These are phyloP conservation scores for Bellardia pandia DNA, from an alignment of 2,888 invertebrate species.

Conservation along the genomic window DNA sequence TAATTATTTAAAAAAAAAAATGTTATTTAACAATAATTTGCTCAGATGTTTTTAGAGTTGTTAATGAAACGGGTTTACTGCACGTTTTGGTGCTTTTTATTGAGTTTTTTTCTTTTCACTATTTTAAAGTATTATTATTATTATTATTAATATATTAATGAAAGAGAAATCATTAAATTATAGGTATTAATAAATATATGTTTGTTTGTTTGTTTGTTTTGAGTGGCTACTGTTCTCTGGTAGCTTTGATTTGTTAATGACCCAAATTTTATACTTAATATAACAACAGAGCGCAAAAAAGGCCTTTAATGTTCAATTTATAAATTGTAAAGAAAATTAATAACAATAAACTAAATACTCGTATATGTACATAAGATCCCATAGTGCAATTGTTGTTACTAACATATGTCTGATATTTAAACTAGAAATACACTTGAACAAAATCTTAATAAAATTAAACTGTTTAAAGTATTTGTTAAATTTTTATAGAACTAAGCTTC, in stretches of 20 bases:
- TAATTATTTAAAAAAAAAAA: not conserved
- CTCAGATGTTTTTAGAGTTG: not conserved
- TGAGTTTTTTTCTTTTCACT: not conserved
- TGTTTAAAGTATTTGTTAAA: not conserved
- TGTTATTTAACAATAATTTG: not conserved
- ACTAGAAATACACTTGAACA: not conserved
- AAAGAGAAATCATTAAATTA: slow-evolving; percentile 13
- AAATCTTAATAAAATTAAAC: not conserved
- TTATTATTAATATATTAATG: too few relatives aligned
- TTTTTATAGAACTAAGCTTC: too few relatives aligned
- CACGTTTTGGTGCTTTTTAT: slow-evolving; percentile 31
- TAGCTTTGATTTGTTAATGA: slow-evolving; percentile 60
- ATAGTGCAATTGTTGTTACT: not conserved
- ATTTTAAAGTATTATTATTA: slow-evolving; percentile 16
- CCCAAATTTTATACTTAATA: slow-evolving; percentile 51
- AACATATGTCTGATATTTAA: too few relatives aligned
- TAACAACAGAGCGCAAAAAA: slow-evolving; percentile 27
- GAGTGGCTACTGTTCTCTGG: slow-evolving; percentile 2
- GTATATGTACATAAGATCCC: not conserved
- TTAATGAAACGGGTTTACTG: slow-evolving; percentile 15
- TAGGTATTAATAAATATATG: slow-evolving; percentile 15
- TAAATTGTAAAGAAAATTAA: slow-evolving; percentile 4
- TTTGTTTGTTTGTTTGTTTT: slow-evolving; percentile 13
- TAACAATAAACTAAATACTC: slow-evolving; percentile 2
- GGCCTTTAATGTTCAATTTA: slow-evolving; percentile 49